Percentiles rank a stretch among this genome's conserved stretches.
These are phyloP conservation scores for Clarias pachynema DNA, from an alignment of 2,797 vertebrate species.

Conservation along the genomic window DNA sequence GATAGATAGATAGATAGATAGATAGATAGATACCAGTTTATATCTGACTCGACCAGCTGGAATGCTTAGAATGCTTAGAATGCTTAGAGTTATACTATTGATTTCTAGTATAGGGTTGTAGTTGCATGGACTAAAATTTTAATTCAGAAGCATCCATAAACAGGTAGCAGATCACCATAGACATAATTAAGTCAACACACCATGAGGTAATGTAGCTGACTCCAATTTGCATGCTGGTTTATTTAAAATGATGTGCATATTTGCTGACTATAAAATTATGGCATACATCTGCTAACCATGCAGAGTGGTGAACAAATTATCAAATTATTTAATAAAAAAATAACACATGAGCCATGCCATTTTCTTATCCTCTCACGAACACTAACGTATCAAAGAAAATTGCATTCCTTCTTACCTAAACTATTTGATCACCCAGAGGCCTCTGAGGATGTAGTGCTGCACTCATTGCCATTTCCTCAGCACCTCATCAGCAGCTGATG, in stretches of 20 bases:
- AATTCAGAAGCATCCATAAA: background rate
- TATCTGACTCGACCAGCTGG: background rate
- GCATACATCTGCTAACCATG: slow-evolving; percentile 9
- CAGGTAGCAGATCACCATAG: background rate
- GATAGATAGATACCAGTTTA: background rate
- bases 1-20: background rate
- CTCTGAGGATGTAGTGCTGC: background rate
- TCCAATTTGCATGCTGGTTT: slow-evolving; percentile 4
- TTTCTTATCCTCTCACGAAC: background rate
- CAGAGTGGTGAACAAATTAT: background rate
- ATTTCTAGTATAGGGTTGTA: background rate
- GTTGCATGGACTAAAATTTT: no score
- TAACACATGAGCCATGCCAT: background rate
- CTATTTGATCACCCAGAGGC: slow-evolving; percentile 7
- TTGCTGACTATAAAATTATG: slow-evolving; percentile 9
- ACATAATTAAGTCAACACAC: background rate
- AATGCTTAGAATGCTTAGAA: no score
- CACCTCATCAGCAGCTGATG: slow-evolving; percentile 27
- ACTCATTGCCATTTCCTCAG: background rate
- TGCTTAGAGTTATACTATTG: background rate
- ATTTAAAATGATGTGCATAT: background rate
- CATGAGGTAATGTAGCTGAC: slow-evolving; percentile 1
- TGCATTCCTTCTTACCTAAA: background rate
- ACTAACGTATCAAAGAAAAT: background rate
- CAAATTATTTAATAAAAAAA: background rate